phyloP scores from a whole-genome alignment of 1,140 invertebrate genomes.

The Vollenhovia emeryi region DNA sequence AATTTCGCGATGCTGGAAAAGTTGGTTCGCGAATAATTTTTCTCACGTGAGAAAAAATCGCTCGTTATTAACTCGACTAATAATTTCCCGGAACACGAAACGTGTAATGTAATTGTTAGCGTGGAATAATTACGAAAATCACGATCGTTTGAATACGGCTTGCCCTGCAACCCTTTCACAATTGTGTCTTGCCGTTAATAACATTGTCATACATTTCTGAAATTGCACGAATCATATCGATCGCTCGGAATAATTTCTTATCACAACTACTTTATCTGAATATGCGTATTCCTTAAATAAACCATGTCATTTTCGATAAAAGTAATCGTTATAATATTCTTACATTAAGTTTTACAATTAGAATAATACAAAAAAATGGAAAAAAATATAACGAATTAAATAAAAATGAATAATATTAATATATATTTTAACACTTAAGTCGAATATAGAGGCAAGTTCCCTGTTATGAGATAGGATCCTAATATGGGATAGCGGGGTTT shows the following conservation, averaged over 20 bases:
- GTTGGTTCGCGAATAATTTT: constrained; percentile 36
- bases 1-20: constrained; percentile 21
- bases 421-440: too few species aligned
- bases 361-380: too few species aligned
- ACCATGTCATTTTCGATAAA: too few species aligned
- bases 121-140: constrained; percentile 40
- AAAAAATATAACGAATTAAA: too few species aligned
- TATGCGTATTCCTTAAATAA: too few species aligned
- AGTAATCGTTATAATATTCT: too few species aligned
- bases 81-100: constrained; percentile 49
- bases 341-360: too few species aligned
- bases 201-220: not conserved
- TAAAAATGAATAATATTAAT: too few species aligned
- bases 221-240: not conserved
- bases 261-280: not conserved
- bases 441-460: too few species aligned
- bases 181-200: not conserved
- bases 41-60: constrained; percentile 44
- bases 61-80: constrained; percentile 2
- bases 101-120: constrained; percentile 33
- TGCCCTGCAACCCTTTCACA: not conserved
- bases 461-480: too few species aligned
- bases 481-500: too few species aligned
- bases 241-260: not conserved
- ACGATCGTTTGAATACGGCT: not conserved